These are phyloP conservation scores for Noctua pronuba DNA, from an alignment of 2,888 invertebrate species.

Conservation along the genomic window DNA sequence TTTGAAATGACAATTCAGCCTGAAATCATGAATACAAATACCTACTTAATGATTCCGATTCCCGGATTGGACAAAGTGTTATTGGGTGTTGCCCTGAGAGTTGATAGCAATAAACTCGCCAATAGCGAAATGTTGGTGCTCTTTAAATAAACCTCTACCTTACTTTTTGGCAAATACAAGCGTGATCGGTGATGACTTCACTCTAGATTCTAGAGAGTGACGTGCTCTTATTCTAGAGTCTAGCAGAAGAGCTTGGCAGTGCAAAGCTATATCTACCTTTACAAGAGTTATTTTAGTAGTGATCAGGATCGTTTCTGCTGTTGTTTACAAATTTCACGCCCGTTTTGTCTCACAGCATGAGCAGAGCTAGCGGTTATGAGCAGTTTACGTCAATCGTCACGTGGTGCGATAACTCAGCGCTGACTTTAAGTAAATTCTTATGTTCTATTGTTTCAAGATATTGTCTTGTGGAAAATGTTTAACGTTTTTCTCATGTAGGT, in stretches of 20 bases:
- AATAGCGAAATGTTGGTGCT: not conserved
- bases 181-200: not conserved
- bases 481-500: not conserved
- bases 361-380: not conserved
- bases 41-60: not conserved
- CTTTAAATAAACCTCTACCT: not conserved
- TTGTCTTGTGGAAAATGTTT: not conserved
- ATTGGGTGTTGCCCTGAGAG: not conserved
- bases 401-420: not conserved
- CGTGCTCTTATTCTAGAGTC: too few relatives aligned
- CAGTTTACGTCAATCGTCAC: not conserved
- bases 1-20: not conserved
- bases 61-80: not conserved
- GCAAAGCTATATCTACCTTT: not conserved
- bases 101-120: not conserved
- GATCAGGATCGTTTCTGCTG: not conserved
- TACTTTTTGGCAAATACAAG: not conserved
- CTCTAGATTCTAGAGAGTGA: too few relatives aligned
- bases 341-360: slow-evolving; percentile 3
- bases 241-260: not conserved
- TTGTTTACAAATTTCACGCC: slow-evolving; percentile 22
- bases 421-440: not conserved
- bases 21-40: not conserved
- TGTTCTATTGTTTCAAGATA: not conserved
- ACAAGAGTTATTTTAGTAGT: not conserved